Evolutionary conservation across 1,140 invertebrate species (phyloP).

Genomic region (Zaprionus camerounensis): DNA sequence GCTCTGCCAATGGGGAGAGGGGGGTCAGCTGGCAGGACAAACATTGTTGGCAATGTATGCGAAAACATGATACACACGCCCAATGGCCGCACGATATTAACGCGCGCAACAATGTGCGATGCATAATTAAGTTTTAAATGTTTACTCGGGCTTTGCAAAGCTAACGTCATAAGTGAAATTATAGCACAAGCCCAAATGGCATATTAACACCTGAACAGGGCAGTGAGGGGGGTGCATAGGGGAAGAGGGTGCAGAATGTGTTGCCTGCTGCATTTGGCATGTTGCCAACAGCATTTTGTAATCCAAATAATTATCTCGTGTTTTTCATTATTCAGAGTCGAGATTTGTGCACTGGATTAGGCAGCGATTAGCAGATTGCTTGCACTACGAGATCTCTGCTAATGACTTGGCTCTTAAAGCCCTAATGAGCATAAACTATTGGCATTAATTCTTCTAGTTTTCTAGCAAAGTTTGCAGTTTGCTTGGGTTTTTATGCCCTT

Average conservation of each 20-base stretch:
- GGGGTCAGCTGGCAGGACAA: conserved; percentile 14
- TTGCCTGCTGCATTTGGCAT: neutral
- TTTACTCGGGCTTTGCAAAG: conserved; percentile 52
- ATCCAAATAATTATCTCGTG: conserved; percentile 7
- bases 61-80: conserved; percentile 64
- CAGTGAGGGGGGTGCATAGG: too few species aligned
- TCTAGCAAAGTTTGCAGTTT: neutral
- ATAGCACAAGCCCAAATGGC: conserved; percentile 3
- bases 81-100: conserved; percentile 62
- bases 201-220: conserved; percentile 14
- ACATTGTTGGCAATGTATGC: conserved; percentile 52
- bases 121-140: conserved; percentile 81
- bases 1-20: neutral
- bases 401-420: neutral
- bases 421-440: neutral
- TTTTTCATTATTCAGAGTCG: conserved; percentile 3
- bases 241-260: neutral
- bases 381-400: neutral
- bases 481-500: too few species aligned
- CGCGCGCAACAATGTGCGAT: conserved; percentile 70
- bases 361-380: conserved; percentile 3
- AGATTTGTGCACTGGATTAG: conserved; percentile 1
- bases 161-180: conserved; percentile 24
- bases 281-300: neutral
- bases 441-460: neutral